Evolutionary conservation across 2,888 invertebrate genomes (phyloP), one percentile per base, ranked within the genome.

Genomic region (Rhagophthalmus giganteus): DNA sequence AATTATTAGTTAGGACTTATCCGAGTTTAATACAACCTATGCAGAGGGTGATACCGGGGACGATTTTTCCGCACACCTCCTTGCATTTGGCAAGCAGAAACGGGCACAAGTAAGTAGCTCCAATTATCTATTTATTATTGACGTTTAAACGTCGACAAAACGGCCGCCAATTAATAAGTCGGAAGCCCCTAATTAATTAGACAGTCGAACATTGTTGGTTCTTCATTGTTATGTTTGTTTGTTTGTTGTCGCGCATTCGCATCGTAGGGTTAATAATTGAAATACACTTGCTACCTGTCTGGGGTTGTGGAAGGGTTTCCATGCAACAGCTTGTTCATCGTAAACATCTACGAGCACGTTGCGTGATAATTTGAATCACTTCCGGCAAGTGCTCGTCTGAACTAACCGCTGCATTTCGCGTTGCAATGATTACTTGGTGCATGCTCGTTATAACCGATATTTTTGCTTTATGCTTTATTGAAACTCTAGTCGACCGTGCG

Each of bases 71-170:
- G 51, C 87, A 91, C 68, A 89, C 95, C 6, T 90, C 94, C 1
- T 80, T 97, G n/a, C 96, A 96, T 74, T 80, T 94, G 58, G 96
- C 96, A 54, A 90, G 93, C 70, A 85, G 91, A 60, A 93, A 94
- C 77, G 97, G 96, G 3, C 90, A 91, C 76, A 87, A 87, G 89
- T 90, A 72, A 84, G 85, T 81, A 20, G 7, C 7, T 5, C 20
- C 3, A 20, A 20, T 7, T 20, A 20, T 20, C 20, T 20, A 7
- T 7, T 20, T 20, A n/a, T n/a, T n/a, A n/a, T n/a, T n/a, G n/a
- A n/a, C n/a, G n/a, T n/a, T n/a, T n/a, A n/a, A n/a, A n/a, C n/a
- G n/a, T n/a, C n/a, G n/a, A 20, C 20, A 20, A 20, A 20, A 20
- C 20, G 27, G 45, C 39, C 33, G 8, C 45, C 27, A 51, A 51